Conservation (phyloP, 2,888 invertebrate genomes). For the Ferdinandea cuprea region DNA sequence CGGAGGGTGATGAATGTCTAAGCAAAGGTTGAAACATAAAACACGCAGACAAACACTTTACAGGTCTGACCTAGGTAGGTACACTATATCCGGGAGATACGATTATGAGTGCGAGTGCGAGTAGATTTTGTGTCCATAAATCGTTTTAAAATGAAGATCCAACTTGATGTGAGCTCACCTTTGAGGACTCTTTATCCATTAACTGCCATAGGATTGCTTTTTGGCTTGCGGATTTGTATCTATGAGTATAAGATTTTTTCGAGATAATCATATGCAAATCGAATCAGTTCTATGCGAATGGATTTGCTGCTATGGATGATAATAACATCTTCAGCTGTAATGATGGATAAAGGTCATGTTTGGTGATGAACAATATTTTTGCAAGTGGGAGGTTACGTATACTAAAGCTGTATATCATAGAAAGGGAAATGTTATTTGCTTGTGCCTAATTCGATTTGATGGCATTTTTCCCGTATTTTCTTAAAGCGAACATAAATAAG, state of each 20-base stretch:
- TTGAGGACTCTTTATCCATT: not conserved
- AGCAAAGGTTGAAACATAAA: not conserved
- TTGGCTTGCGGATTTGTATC: not conserved
- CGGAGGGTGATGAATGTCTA: conserved; percentile 6
- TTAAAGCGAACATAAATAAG: not conserved
- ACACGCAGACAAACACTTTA: conserved; percentile 7
- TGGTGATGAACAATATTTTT: not conserved
- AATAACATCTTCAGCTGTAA: conserved; percentile 2
- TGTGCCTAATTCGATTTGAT: conserved; percentile 26
- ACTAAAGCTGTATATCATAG: not conserved
- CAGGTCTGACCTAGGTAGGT: conserved; percentile 42
- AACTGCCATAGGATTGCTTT: no score
- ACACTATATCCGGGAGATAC: conserved; percentile 13
- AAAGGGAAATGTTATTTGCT: conserved; percentile 28
- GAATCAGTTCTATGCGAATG: conserved; percentile 49
- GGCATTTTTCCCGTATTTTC: not conserved
- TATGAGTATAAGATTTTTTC: conserved; percentile 34
- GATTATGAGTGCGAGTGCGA: no score
- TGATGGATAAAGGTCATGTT: conserved; percentile 31
- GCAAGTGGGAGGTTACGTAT: not conserved
- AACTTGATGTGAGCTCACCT: not conserved
- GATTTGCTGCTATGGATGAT: conserved; percentile 22
- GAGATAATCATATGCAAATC: conserved; percentile 57
- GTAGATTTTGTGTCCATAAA: conserved; percentile 7
- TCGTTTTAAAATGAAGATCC: conserved; percentile 43